Evolutionary conservation across 2,888 invertebrate species (phyloP).

Genomic region (Drosophila imparisetae): DNA sequence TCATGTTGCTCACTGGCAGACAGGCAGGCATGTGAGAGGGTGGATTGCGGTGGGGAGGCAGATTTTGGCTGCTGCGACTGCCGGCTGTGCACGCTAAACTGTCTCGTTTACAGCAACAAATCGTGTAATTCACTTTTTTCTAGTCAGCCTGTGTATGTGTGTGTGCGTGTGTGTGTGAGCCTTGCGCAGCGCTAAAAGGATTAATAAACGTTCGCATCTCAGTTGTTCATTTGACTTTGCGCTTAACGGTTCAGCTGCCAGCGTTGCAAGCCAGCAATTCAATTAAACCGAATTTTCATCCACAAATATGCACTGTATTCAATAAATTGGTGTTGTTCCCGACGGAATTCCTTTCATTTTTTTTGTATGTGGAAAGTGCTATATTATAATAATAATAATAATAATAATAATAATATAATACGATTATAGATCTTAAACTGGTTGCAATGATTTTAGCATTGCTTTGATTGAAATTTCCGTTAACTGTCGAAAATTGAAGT

Average conservation of each 20-base stretch:
- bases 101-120: constrained; percentile 77
- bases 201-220: constrained; percentile 77
- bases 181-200: constrained; percentile 76
- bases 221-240: constrained; percentile 82
- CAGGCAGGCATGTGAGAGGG: not conserved
- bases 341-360: not conserved
- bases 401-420: not conserved
- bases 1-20: not conserved
- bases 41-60: not conserved
- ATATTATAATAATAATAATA: not conserved
- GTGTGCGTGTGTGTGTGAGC: constrained; percentile 11
- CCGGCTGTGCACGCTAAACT: constrained; percentile 71
- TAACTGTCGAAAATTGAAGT: constrained; percentile 3
- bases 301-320: constrained; percentile 20
- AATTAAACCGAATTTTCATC: constrained; percentile 35
- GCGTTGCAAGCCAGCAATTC: constrained; percentile 45
- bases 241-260: constrained; percentile 77
- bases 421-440: not conserved
- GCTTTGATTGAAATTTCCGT: constrained; percentile 3
- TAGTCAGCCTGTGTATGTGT: constrained; percentile 2
- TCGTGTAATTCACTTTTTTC: constrained; percentile 71
- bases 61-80: constrained; percentile 40
- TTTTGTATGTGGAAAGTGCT: constrained; percentile 17
- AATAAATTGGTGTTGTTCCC: constrained; percentile 19
- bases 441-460: constrained; percentile 17